These are phyloP conservation scores for Sphaeramia orbicularis DNA, from an alignment of 2,797 vertebrate genomes.

Conservation along the genomic window DNA sequence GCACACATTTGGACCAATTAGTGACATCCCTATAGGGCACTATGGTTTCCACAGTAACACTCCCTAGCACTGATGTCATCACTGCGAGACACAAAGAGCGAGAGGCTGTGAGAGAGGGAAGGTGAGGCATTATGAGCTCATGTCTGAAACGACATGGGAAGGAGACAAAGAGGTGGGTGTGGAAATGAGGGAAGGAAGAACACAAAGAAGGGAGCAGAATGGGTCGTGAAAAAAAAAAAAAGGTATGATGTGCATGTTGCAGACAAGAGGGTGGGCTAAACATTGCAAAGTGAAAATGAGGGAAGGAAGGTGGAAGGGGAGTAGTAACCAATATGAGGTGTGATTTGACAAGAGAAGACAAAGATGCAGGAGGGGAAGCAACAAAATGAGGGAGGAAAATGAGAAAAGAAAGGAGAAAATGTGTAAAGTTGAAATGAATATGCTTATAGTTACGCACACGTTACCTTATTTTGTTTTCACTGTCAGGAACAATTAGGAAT, in stretches of 20 bases:
- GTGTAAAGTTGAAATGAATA: background rate
- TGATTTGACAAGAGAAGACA: constrained; percentile 23
- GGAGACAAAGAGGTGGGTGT: constrained; percentile 32
- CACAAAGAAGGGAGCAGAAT: constrained; percentile 3
- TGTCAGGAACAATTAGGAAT: too few species aligned
- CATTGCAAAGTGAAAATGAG: constrained; percentile 8
- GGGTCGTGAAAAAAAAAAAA: constrained; percentile 6
- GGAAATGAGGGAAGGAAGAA: constrained; percentile 13
- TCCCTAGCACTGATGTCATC: constrained; percentile 74
- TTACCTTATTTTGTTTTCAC: background rate
- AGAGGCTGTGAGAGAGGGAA: constrained; percentile 29
- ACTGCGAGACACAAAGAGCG: constrained; percentile 69
- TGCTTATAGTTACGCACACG: background rate
- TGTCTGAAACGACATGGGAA: constrained; percentile 54
- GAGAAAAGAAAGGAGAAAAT: background rate
- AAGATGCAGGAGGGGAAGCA: constrained; percentile 10
- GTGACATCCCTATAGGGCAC: constrained; percentile 57
- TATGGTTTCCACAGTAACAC: constrained; percentile 76
- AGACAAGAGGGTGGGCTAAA: constrained; percentile 15
- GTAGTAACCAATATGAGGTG: constrained; percentile 8
- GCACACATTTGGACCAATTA: constrained; percentile 60
- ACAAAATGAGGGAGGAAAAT: background rate
- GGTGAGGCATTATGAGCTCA: constrained; percentile 69
- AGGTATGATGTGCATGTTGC: constrained; percentile 11
- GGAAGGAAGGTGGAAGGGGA: constrained; percentile 7